These are phyloP conservation scores for Serranus cabrilla DNA, from an alignment of 2,797 vertebrate species.

Conservation along the genomic window DNA sequence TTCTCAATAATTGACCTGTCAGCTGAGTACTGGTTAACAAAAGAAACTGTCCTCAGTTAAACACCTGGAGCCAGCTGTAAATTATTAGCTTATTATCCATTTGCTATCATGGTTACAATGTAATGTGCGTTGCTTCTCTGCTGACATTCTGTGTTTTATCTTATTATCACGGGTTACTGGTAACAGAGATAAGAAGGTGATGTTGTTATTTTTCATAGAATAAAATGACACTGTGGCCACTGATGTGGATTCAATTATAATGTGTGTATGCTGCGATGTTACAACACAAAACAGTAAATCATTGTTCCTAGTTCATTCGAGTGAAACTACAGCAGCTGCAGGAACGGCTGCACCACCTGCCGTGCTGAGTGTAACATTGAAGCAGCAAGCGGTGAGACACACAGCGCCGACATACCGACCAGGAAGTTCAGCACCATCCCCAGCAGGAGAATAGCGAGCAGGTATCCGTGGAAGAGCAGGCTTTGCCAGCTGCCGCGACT, in stretches of 20 bases:
- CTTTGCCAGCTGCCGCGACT: conserved; percentile 79
- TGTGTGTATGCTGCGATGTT: not conserved
- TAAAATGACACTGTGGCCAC: not conserved
- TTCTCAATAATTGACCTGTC: too few relatives aligned
- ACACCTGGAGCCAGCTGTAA: not conserved
- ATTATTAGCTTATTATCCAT: not conserved
- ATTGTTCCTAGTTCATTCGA: not conserved
- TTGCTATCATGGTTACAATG: not conserved
- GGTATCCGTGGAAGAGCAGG: conserved; percentile 85
- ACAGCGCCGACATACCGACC: conserved; percentile 66
- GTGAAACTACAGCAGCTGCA: conserved; percentile 63
- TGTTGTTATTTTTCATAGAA: not conserved
- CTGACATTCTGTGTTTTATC: not conserved
- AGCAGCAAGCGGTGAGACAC: conserved; percentile 77
- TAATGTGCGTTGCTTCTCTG: not conserved
- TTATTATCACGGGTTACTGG: not conserved
- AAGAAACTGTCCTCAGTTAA: not conserved
- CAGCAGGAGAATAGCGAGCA: conserved; percentile 82
- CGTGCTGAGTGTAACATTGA: conserved; percentile 76
- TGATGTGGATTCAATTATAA: not conserved
- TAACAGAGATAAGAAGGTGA: not conserved
- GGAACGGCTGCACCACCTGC: conserved; percentile 65
- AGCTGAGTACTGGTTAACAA: not conserved
- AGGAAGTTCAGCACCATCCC: conserved; percentile 77
- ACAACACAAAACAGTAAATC: not conserved